Percentiles rank a stretch among this genome's conserved stretches.
Conservation (phyloP, 2,888 invertebrate species). For the Ochropleura plecta region DNA sequence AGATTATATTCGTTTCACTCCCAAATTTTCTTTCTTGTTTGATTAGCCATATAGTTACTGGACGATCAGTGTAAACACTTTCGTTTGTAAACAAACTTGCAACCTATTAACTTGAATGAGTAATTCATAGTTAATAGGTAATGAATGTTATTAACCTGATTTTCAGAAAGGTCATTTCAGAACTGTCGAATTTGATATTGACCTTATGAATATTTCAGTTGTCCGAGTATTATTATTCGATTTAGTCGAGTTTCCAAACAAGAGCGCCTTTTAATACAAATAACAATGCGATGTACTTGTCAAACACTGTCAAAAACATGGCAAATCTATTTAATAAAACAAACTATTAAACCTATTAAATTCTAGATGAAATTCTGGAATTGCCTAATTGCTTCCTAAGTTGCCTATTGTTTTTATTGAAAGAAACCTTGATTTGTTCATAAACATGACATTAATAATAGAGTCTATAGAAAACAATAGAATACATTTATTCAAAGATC, state of each 20-base stretch:
- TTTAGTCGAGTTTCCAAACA: neutral
- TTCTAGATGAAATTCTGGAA: neutral
- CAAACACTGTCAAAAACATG: neutral
- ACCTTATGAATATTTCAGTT: neutral
- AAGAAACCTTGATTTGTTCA: neutral
- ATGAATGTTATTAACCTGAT: constrained; percentile 4
- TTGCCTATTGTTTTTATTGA: neutral
- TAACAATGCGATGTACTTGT: neutral
- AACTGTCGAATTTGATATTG: neutral
- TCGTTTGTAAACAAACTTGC: neutral
- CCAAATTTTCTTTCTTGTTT: constrained; percentile 25
- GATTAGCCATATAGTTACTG: constrained; percentile 28
- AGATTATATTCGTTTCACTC: neutral
- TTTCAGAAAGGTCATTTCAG: neutral
- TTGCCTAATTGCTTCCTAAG: neutral
- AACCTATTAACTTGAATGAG: neutral
- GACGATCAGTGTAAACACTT: constrained; percentile 14
- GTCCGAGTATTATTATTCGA: neutral
- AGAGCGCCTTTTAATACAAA: neutral
- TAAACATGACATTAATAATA: neutral
- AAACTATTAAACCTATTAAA: neutral
- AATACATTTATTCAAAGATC: too few relatives aligned
- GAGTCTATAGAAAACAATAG: too few relatives aligned
- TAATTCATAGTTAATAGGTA: constrained; percentile 5
- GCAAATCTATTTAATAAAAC: neutral